Evolutionary conservation across 2,888 invertebrate genomes (phyloP).

Genomic region (Cancer borealis): DNA sequence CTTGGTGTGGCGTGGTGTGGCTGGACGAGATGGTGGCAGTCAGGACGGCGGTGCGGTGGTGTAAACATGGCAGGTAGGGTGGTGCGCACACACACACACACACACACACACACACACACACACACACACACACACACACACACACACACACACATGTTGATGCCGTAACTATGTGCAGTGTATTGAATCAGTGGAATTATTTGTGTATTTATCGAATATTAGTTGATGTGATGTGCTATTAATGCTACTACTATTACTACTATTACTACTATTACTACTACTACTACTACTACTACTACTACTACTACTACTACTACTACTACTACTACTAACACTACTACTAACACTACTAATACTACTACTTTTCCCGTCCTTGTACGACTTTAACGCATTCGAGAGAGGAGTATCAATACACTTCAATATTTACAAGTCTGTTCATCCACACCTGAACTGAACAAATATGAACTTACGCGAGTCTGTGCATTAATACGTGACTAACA

Average conservation of each 20-base stretch:
- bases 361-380: not conserved
- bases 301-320: slow-evolving; percentile 40
- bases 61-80: not conserved
- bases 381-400: not conserved
- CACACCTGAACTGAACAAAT: no score
- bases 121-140: slow-evolving; percentile 29
- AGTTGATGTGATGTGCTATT: no score
- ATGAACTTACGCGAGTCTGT: no score
- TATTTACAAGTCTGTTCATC: no score
- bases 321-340: slow-evolving; percentile 17
- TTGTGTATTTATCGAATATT: not conserved
- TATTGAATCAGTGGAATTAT: not conserved
- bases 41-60: not conserved
- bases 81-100: not conserved
- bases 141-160: not conserved
- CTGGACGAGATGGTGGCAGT: not conserved
- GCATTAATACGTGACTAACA: no score
- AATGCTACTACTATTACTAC: no score
- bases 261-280: no score
- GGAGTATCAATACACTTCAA: not conserved
- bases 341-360: not conserved
- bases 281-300: slow-evolving; percentile 18
- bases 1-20: not conserved
- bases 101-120: slow-evolving; percentile 9
- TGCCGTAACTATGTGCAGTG: not conserved